Evolutionary conservation across 2,888 invertebrate species (phyloP).

Genomic region (Osedax frankpressi): DNA sequence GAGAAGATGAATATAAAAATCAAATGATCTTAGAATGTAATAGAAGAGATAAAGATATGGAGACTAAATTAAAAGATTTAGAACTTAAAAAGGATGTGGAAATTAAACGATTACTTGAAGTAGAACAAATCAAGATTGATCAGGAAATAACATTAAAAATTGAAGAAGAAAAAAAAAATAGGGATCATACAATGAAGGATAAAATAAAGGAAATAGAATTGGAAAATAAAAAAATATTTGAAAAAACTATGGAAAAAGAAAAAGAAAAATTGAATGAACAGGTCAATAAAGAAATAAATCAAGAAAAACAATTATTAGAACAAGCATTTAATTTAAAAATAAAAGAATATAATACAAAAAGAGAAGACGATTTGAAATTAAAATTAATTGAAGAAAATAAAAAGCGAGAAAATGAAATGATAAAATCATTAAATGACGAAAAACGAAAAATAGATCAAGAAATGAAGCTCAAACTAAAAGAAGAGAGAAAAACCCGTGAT

Average conservation of each 20-base stretch:
- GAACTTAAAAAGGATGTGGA: neutral
- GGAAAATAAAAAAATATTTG: neutral
- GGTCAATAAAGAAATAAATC: neutral
- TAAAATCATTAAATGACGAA: too few species aligned
- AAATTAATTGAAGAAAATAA: neutral
- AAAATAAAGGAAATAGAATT: neutral
- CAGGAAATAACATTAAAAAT: neutral
- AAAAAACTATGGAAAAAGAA: neutral
- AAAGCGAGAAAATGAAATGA: neutral
- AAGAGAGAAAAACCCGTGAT: neutral
- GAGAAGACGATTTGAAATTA: neutral
- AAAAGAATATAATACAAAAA: neutral
- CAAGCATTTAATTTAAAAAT: neutral
- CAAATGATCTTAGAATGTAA: neutral
- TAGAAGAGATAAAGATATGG: neutral
- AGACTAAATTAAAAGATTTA: neutral
- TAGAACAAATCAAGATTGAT: neutral
- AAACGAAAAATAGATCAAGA: too few species aligned
- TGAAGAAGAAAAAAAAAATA: neutral
- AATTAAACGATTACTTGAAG: neutral
- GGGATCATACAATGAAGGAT: neutral
- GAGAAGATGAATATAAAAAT: neutral
- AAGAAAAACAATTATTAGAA: neutral
- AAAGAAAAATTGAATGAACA: neutral
- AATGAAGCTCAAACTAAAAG: neutral